Base-by-base conservation (phyloP, 1,140 invertebrate genomes). In the Pararge aegeria region DNA sequence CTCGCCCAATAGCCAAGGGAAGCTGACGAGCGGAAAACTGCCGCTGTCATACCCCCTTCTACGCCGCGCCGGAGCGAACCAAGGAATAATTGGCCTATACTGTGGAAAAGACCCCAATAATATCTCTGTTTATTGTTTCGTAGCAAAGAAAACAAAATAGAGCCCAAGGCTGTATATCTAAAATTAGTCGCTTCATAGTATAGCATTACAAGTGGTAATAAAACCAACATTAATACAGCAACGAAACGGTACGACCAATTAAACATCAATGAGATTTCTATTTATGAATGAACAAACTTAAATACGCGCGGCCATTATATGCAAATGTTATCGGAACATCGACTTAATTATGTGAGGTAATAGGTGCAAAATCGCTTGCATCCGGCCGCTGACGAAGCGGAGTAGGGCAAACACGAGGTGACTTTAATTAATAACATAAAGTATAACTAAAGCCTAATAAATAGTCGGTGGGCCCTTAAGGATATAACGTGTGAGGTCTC, bases 271-370 rank as follows among this genome's bases (percentile, higher is more conserved):
- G 61, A 59, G 57, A 61, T 24, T 52, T 55, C 42, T 66, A 51
- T 65, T 66, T 66, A 76, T 83, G 76, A 81, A 81, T 81, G 78
- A 68, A 74, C 56, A 42, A 46, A 50, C 50, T 46, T 55, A 68
- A 58, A 61, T 58, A 63, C 53, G 50, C 15, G 7, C 34, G 29
- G 42, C 66, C 53, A 83, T 83, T 81, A 73, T 81, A 83, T 83
- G 80, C 75, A 68, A 81, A 83, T 82, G 50, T 46, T 78, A 83
- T 77, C 75, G 59, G 38, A 71, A 55, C 46, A 78, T 80, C 78
- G 64, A 7, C 64, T 75, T 82, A 82, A 82, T 82, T 82, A 56
- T 55, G 37, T 56, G 37, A 58, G 50, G 54, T 73, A 78, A 76
- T 75, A 71, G 63, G 66, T 52, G 46, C 58, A 63, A 73, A 83